Percentiles rank a stretch among this genome's conserved stretches.
Conservation (phyloP, 2,113 vertebrate genomes). For the Maccullochella peelii region DNA sequence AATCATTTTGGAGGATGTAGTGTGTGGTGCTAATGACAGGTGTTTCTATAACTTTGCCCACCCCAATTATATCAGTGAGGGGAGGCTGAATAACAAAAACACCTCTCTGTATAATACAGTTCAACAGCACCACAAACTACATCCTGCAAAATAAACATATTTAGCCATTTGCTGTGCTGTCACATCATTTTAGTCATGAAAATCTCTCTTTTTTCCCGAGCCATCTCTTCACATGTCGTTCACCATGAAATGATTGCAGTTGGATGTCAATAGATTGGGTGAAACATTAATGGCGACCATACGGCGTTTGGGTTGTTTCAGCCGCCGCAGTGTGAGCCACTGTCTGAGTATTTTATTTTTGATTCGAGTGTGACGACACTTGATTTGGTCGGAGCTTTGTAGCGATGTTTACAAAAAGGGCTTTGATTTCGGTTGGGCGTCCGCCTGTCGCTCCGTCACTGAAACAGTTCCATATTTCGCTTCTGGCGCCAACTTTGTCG, state of each 20-base stretch:
- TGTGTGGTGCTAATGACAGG: not conserved
- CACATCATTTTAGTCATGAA: not conserved
- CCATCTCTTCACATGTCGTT: not conserved
- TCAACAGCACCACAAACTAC: too few species aligned
- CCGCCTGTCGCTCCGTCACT: conserved; percentile 9
- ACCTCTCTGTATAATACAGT: too few species aligned
- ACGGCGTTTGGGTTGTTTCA: not conserved
- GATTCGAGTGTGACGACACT: not conserved
- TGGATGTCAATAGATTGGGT: not conserved
- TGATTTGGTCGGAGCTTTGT: conserved; percentile 15
- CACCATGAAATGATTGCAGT: not conserved
- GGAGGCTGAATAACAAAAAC: not conserved
- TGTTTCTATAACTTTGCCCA: not conserved
- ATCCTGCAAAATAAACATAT: too few species aligned
- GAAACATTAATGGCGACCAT: not conserved
- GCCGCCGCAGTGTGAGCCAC: not conserved
- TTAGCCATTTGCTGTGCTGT: too few species aligned
- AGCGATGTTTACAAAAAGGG: not conserved
- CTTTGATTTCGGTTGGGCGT: conserved; percentile 37
- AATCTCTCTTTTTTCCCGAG: not conserved
- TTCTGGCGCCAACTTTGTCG: conserved; percentile 20
- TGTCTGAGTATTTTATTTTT: not conserved
- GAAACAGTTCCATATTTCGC: conserved; percentile 22
- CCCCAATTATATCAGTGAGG: not conserved
- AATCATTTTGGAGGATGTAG: not conserved